Evolutionary conservation across 2,888 invertebrate genomes (phyloP), one percentile per base, ranked within the genome.

Genomic region (Troides aeacus): DNA sequence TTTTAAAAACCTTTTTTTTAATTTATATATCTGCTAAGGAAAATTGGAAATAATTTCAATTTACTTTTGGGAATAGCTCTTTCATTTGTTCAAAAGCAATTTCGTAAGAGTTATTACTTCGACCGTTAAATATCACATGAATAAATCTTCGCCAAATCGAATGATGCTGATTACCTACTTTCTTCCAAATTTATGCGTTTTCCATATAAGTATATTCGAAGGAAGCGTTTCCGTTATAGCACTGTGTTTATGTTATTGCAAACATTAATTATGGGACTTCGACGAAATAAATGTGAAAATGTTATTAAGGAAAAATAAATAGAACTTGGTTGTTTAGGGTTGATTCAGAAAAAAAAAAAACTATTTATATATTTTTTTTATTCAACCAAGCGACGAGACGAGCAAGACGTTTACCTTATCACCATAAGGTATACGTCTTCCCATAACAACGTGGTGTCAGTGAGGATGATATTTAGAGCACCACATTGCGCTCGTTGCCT

Each of bases 51-150:
- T 64, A 30, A 64, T 60, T 65, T 42, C 18, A 46, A 56, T 64
- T 59, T 46, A 2, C 53, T 53, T 68, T 68, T 59, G 39, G 10
- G 23, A 68, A 60, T 64, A 23, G 50, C 60, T 21, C 24, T 60
- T 68, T 21, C 53, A 64, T 68, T 68, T 64, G 59, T 60, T 60
- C 39, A 23, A 53, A 64, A 68, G 68, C 64, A 68, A 60, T 64
- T 64, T 68, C 59, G 30, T 53, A 60, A 68, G 58, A 58, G 50
- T 64, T 68, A 68, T 60, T 68, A 60, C 50, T 21, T 59, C 50
- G 62, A 24, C 57, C 62, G 21, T 57, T 58, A 68, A 67, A 63
- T 68, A 30, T 39, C 24, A 50, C 50, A 50, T n/a, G 36, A 62
- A 39, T 62, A 62, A 57, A 62, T 57, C 62, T 57, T n/a, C 7